Evolutionary conservation across 2,113 vertebrate species (phyloP), one percentile per base, ranked within the genome.

Genomic region (Neolamprologus hecqui): DNA sequence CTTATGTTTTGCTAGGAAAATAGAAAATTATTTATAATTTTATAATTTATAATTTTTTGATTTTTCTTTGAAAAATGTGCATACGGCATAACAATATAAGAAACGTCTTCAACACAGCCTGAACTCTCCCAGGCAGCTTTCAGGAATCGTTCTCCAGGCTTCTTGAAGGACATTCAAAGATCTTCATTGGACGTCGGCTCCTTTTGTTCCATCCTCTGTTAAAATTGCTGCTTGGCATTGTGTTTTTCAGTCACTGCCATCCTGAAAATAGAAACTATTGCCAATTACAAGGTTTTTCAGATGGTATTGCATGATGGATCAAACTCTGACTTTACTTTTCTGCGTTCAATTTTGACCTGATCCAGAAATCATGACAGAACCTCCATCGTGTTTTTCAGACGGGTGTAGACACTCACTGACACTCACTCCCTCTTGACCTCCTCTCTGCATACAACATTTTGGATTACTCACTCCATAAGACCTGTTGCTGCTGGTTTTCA

Each of bases 61-160:
- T 33, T 63, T 33, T 31, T 28, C 3, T 31, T 57, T 2, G 0
- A 58, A 9, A 28, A 5, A 58, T 28, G 23, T 58, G 14, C 14
- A 58, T 0, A 58, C 0, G 14, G 26, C 0, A 58, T 58, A 58
- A 58, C 57, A 58, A 17, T 58, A 31, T 17, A 58, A 3, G 57
- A 58, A 58, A 58, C 0, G 7, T 58, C 55, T 58, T 58, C 26
- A 58, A 31, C 55, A 31, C 14, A 58, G 55, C 7, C 14, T 58
- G 55, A 58, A 17, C 55, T 31, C 55, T 31, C 55, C 6, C 13
- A 28, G 55, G 23, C 13, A 31, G 55, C 14, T 31, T 58, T 57
- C 55, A 31, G 55, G 14, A 58, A 58, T 58, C 3, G 14, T 31
- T 58, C 26, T 31, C 55, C 55, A 17, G 26, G 55, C 14, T 31